Conservation (phyloP, 2,888 invertebrate species). For the Phyllotreta cruciferae region DNA sequence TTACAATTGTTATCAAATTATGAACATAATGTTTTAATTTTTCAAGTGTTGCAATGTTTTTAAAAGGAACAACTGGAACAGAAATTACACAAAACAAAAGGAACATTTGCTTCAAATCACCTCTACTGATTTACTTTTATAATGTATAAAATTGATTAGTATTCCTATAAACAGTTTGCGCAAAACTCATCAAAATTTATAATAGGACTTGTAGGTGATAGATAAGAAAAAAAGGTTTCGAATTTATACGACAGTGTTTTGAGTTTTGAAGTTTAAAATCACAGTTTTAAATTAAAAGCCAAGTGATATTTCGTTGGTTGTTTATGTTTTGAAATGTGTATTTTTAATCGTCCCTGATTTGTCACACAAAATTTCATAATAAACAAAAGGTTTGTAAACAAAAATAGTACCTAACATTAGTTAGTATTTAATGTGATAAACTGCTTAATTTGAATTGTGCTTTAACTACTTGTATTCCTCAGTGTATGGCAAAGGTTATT, state of each 20-base stretch:
- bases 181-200: too few relatives aligned
- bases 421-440: constrained; percentile 2
- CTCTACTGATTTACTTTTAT: too few relatives aligned
- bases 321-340: constrained; percentile 26
- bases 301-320: constrained; percentile 6
- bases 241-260: neutral
- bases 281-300: neutral
- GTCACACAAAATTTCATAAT: constrained; percentile 24
- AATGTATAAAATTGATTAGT: too few relatives aligned
- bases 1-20: too few relatives aligned
- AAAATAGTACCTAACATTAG: constrained; percentile 2
- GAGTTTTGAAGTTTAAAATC: neutral
- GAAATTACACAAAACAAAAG: too few relatives aligned
- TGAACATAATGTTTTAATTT: too few relatives aligned
- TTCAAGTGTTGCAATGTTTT: too few relatives aligned
- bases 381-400: constrained; percentile 30
- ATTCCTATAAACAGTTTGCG: too few relatives aligned
- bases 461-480: neutral
- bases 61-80: too few relatives aligned
- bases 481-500: neutral
- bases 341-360: constrained; percentile 27
- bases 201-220: too few relatives aligned
- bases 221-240: too few relatives aligned
- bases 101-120: too few relatives aligned
- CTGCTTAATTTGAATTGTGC: neutral